phyloP scores from a whole-genome alignment of 1,140 invertebrate genomes.

The Drosophila neocordata region DNA sequence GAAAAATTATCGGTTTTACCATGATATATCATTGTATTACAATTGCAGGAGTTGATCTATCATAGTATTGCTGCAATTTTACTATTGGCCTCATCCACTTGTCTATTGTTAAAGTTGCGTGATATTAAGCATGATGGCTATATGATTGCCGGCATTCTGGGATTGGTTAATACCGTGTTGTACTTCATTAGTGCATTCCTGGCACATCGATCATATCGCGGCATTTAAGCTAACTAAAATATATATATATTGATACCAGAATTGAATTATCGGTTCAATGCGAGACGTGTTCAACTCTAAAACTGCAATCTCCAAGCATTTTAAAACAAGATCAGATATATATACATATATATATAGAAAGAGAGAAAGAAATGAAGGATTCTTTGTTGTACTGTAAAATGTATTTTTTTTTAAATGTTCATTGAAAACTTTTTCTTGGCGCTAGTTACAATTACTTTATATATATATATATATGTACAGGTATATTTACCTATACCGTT shows the following conservation, averaged over 20 bases:
- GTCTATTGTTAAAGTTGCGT: slow-evolving; percentile 85
- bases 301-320: slow-evolving; percentile 53
- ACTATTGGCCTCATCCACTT: slow-evolving; percentile 87
- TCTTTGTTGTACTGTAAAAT: slow-evolving; percentile 65
- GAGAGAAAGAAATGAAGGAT: slow-evolving; percentile 15
- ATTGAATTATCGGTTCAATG: not conserved
- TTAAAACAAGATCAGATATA: slow-evolving; percentile 1
- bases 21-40: not conserved
- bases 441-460: slow-evolving; percentile 47
- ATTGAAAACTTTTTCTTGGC: slow-evolving; percentile 28
- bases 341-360: slow-evolving; percentile 24
- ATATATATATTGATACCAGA: not conserved
- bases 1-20: not conserved
- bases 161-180: slow-evolving; percentile 87
- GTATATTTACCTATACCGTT: slow-evolving; percentile 6
- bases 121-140: slow-evolving; percentile 86
- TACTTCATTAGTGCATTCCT: slow-evolving; percentile 90
- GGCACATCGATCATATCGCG: slow-evolving; percentile 88
- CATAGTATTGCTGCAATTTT: slow-evolving; percentile 88
- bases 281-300: slow-evolving; percentile 37
- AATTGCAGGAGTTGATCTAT: slow-evolving; percentile 89
- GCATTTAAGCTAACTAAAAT: slow-evolving; percentile 83
- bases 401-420: slow-evolving; percentile 3
- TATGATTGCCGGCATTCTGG: slow-evolving; percentile 89
- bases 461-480: slow-evolving; percentile 32